These are phyloP conservation scores for Diorhabda carinulata DNA, from an alignment of 1,140 invertebrate genomes.

Conservation along the genomic window DNA sequence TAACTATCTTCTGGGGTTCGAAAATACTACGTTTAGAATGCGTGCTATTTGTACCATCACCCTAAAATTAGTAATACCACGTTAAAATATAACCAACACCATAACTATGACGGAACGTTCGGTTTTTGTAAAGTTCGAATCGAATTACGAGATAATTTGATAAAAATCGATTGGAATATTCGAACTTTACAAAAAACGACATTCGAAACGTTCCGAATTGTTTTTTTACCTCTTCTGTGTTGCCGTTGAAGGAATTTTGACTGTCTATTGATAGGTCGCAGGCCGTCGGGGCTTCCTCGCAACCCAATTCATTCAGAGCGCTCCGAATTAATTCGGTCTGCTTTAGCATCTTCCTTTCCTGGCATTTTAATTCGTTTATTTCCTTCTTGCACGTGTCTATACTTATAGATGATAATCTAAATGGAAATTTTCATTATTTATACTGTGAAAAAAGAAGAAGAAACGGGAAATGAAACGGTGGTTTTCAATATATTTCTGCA, in stretches of 20 bases:
- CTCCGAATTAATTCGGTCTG: conserved; percentile 77
- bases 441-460: too few species aligned
- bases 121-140: too few species aligned
- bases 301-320: conserved; percentile 79
- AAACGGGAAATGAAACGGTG: too few species aligned
- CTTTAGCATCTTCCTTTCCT: conserved; percentile 73
- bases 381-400: conserved; percentile 47
- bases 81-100: too few species aligned
- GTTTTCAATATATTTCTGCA: too few species aligned
- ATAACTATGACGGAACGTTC: too few species aligned
- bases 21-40: conserved; percentile 35
- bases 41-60: conserved; percentile 39
- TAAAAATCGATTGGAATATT: too few species aligned
- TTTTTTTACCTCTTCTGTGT: conserved; percentile 40
- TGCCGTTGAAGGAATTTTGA: conserved; percentile 42
- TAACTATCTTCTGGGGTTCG: conserved; percentile 49
- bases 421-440: not conserved
- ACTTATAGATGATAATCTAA: conserved; percentile 29
- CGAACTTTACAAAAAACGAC: too few species aligned
- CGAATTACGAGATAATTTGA: too few species aligned
- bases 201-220: not conserved
- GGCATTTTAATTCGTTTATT: conserved; percentile 63
- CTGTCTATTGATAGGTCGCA: conserved; percentile 68
- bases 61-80: conserved; percentile 31
- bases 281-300: conserved; percentile 79